Evolutionary conservation across 2,113 vertebrate genomes (phyloP).

Genomic region (Noturus placidus): DNA sequence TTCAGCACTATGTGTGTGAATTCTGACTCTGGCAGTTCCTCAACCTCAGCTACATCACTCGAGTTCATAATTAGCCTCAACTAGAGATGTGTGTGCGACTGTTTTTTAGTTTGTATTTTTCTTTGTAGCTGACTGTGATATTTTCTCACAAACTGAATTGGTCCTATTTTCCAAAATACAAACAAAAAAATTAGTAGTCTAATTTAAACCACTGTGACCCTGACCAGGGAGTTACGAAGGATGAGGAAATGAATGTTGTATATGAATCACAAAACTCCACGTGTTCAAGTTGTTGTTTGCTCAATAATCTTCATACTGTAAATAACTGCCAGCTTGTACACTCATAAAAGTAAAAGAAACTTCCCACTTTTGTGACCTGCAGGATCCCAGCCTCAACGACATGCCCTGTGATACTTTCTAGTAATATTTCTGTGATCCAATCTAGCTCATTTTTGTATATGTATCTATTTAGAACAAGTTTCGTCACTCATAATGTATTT

Average conservation of each 20-base stretch:
- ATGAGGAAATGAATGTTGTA: background rate
- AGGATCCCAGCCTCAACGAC: background rate
- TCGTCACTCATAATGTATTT: background rate
- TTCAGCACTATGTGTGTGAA: background rate
- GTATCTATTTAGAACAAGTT: background rate
- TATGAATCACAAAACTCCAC: background rate
- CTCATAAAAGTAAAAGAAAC: background rate
- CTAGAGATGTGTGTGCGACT: background rate
- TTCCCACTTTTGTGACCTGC: background rate
- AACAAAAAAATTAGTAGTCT: background rate
- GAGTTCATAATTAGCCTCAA: background rate
- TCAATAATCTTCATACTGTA: background rate
- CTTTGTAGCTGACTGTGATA: background rate
- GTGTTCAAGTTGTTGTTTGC: background rate
- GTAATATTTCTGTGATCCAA: background rate
- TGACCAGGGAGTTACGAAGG: background rate
- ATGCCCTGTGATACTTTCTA: background rate
- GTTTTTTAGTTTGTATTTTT: background rate
- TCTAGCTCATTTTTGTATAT: background rate
- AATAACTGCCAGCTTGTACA: background rate
- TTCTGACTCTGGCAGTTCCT: background rate
- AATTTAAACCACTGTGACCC: background rate
- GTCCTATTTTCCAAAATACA: background rate
- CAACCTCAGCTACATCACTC: background rate
- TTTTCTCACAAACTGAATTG: background rate